Evolutionary conservation across 2,888 invertebrate species (phyloP).

Genomic region (Hesperia comma): DNA sequence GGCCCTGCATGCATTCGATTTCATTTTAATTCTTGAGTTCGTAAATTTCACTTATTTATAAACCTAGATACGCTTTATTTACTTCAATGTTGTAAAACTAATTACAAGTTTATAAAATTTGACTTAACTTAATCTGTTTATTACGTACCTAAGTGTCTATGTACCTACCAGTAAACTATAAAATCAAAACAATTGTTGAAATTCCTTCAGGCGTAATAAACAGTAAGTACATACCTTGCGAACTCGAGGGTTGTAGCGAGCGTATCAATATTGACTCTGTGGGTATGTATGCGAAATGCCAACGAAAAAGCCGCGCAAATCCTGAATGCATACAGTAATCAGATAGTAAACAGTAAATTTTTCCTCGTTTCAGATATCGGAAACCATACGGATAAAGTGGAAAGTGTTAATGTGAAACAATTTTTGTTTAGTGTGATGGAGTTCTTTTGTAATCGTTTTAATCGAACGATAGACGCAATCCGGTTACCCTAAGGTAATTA

Average conservation of each 20-base stretch:
- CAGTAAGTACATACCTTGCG: background rate
- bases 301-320: constrained; percentile 45
- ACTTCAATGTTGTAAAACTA: no score
- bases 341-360: constrained; percentile 55
- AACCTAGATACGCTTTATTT: no score
- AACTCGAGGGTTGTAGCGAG: constrained; percentile 3
- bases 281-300: constrained; percentile 20
- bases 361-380: constrained; percentile 72
- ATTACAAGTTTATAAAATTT: no score
- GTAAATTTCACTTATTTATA: background rate
- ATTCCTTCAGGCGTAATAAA: background rate
- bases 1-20: background rate
- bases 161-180: background rate
- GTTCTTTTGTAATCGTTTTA: constrained; percentile 55
- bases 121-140: background rate
- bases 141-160: no score
- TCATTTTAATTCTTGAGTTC: constrained; percentile 7
- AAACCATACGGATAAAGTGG: constrained; percentile 48
- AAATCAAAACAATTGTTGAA: background rate
- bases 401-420: constrained; percentile 49
- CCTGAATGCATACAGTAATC: constrained; percentile 24
- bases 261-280: background rate
- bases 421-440: constrained; percentile 60
- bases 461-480: constrained; percentile 56
- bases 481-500: constrained; percentile 63